These are phyloP conservation scores for Xiphias gladius DNA, from an alignment of 2,113 vertebrate species.

Conservation along the genomic window DNA sequence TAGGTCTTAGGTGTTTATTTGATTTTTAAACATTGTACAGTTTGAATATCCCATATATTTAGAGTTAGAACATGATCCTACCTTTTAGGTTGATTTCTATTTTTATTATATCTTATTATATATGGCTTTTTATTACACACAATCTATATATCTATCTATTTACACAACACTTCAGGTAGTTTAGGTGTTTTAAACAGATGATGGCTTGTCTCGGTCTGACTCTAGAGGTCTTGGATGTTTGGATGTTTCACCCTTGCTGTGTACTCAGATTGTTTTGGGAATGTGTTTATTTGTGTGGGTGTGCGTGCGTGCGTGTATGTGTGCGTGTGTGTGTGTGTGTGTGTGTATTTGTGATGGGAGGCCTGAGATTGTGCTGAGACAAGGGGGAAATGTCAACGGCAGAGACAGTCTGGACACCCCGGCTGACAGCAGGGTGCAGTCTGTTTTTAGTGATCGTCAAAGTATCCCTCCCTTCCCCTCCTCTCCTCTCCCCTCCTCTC, in stretches of 20 bases:
- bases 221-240: constrained; percentile 17
- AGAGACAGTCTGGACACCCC: constrained; percentile 54
- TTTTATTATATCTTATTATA: no score
- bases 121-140: no score
- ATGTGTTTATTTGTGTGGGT: neutral
- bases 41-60: no score
- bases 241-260: constrained; percentile 36
- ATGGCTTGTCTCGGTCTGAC: constrained; percentile 1
- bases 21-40: no score
- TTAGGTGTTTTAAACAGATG: neutral
- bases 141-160: no score
- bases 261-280: constrained; percentile 23
- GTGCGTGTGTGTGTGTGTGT: neutral
- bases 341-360: constrained; percentile 24
- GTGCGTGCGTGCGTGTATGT: neutral
- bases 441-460: constrained; percentile 40
- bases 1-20: no score
- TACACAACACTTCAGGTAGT: no score
- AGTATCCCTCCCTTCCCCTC: constrained; percentile 12
- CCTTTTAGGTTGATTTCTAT: no score
- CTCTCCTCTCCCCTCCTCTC: neutral
- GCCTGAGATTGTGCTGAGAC: constrained; percentile 62
- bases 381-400: constrained; percentile 53
- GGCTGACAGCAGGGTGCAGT: constrained; percentile 57
- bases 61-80: no score